Evolutionary conservation across 2,113 vertebrate genomes (phyloP).

Genomic region (Psittacula cyanocephala): DNA sequence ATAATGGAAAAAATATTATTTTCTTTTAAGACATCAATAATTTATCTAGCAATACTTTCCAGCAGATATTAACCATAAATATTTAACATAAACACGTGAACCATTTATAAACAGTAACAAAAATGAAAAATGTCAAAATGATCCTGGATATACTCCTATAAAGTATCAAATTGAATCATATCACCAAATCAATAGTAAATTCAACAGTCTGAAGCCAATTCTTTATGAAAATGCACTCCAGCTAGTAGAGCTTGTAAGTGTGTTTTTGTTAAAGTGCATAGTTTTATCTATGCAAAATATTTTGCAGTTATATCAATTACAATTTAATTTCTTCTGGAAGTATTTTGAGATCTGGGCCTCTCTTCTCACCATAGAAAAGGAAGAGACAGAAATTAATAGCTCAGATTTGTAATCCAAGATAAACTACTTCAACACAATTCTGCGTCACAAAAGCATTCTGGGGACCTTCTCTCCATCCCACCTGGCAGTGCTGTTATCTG

Average conservation of each 20-base stretch:
- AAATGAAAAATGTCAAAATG: neutral
- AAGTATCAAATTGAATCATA: conserved; percentile 14
- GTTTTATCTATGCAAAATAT: neutral
- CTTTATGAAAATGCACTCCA: neutral
- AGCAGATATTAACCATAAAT: conserved; percentile 32
- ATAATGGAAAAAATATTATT: neutral
- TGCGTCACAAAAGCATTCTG: neutral
- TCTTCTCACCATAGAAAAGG: neutral
- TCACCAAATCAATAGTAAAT: neutral
- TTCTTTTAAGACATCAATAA: neutral
- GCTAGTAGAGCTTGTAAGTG: neutral
- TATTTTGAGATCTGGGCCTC: neutral
- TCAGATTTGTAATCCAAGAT: neutral
- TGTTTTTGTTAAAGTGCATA: neutral
- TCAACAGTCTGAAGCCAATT: neutral
- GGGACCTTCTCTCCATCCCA: neutral
- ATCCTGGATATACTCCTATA: neutral
- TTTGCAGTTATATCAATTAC: neutral
- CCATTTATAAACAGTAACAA: conserved; percentile 42
- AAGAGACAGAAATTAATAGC: neutral
- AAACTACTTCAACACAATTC: neutral
- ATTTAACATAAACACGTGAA: neutral
- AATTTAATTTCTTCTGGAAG: neutral
- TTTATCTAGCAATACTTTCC: conserved; percentile 26
- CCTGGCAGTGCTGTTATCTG: neutral